Evolutionary conservation across 2,888 invertebrate species (phyloP), one percentile per base, ranked within the genome.

Genomic region (Osmoderma eremita): DNA sequence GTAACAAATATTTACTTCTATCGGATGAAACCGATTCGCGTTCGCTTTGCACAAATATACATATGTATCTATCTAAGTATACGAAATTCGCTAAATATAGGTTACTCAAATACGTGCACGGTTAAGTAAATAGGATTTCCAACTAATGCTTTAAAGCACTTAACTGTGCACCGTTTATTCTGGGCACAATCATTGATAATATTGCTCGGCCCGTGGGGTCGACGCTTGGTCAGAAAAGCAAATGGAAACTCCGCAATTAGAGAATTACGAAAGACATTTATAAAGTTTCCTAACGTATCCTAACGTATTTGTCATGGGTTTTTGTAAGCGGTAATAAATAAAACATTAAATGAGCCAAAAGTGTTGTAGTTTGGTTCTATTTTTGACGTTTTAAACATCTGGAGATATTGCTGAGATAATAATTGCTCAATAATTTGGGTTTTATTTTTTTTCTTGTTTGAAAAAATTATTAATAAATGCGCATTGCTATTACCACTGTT

Each of bases 1-100:
- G 41, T 22, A n/a, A 56, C 56, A 56, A 56, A 56, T 56, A 41
- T 56, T 56, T 56, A 56, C 42, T 41, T n/a, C n/a, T 20, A 53
- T 38, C 56, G 42, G 22, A 12, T 13, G 15, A 42, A 13, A 24
- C 38, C n/a, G 15, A 38, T 42, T 56, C 42, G 5, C 24, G 15
- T 41, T 22, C 22, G 13, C 1, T 42, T 42, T 41, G n/a, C 42
- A 22, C 22, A 41, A 20, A 15, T 22, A 56, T 12, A 13, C 13
- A 50, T 30, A 24, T 5, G 5, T 30, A 6, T 5, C 12, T 13
- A 13, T 1, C 1, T 13, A 45, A 13, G 4, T n/a, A 30, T 49
- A 2, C 30, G 30, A 42, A 41, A 20, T 41, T 36, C 12, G 12
- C 18, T 39, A 18, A 39, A 54, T 39, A 41, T 41, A 41, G 56